Percentiles rank a stretch among this genome's conserved stretches.
phyloP scores from a whole-genome alignment of 2,888 invertebrate species.

The Abscondita cerata region DNA sequence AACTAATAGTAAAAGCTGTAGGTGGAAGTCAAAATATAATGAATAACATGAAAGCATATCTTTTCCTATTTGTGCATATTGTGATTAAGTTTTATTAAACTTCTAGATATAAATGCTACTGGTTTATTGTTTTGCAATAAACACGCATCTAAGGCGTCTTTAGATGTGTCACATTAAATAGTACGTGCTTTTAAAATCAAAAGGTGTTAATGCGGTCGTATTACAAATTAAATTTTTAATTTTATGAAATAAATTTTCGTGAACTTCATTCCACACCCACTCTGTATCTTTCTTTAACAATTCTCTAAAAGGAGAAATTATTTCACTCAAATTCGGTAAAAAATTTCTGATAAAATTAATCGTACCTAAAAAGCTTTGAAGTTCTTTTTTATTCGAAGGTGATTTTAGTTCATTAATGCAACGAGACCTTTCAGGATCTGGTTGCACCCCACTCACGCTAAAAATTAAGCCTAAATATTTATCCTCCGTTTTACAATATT shows the following conservation, averaged over 20 bases:
- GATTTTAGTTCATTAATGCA: not conserved
- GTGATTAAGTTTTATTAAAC: not conserved
- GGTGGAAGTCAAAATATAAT: too few relatives aligned
- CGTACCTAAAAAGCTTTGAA: not conserved
- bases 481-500: not conserved
- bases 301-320: not conserved
- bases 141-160: not conserved
- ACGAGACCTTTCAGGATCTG: not conserved
- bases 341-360: not conserved
- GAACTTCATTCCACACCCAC: not conserved
- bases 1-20: too few relatives aligned
- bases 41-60: not conserved
- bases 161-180: not conserved
- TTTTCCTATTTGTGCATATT: not conserved
- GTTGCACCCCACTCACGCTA: not conserved
- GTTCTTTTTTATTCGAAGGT: not conserved
- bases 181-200: not conserved
- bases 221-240: not conserved
- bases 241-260: not conserved
- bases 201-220: not conserved
- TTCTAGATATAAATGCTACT: not conserved
- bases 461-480: not conserved
- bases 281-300: conserved; percentile 14
- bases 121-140: not conserved
- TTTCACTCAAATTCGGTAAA: not conserved